Conservation (phyloP, 1,140 invertebrate species). For the Lerema accius region DNA sequence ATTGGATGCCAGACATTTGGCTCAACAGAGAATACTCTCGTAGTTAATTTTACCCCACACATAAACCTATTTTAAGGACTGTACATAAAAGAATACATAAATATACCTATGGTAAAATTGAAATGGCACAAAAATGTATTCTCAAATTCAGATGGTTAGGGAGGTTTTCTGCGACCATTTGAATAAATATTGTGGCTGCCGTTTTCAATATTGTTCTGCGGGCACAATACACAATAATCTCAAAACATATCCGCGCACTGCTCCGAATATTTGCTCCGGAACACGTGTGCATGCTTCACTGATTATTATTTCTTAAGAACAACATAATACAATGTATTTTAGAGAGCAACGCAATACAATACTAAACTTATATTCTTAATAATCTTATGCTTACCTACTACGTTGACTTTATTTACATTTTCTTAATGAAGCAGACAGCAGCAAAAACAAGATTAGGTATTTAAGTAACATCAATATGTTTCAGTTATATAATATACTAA, state of each 20-base stretch:
- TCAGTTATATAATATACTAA: too few relatives aligned
- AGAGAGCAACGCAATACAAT: too few relatives aligned
- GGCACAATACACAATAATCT: slow-evolving; percentile 63
- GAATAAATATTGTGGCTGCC: slow-evolving; percentile 65
- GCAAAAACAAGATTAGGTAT: too few relatives aligned
- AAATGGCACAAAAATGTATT: slow-evolving; percentile 22
- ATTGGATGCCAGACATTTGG: too few relatives aligned
- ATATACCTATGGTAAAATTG: not conserved
- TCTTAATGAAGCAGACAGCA: too few relatives aligned
- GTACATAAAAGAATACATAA: slow-evolving; percentile 1
- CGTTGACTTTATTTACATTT: too few relatives aligned
- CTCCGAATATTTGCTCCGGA: slow-evolving; percentile 62
- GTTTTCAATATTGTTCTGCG: slow-evolving; percentile 67
- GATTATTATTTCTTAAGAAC: slow-evolving; percentile 69
- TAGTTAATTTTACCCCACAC: not conserved
- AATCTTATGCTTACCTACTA: too few relatives aligned
- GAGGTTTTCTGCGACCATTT: slow-evolving; percentile 48
- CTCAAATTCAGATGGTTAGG: slow-evolving; percentile 14
- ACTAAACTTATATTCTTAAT: too few relatives aligned
- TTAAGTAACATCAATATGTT: too few relatives aligned
- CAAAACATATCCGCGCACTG: slow-evolving; percentile 44
- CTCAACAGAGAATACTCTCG: too few relatives aligned
- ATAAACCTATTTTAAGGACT: slow-evolving; percentile 19
- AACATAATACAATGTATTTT: slow-evolving; percentile 11
- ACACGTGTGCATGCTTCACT: slow-evolving; percentile 65